Base-by-base conservation (phyloP, 2,888 invertebrate genomes). In the Lymantria dispar region DNA sequence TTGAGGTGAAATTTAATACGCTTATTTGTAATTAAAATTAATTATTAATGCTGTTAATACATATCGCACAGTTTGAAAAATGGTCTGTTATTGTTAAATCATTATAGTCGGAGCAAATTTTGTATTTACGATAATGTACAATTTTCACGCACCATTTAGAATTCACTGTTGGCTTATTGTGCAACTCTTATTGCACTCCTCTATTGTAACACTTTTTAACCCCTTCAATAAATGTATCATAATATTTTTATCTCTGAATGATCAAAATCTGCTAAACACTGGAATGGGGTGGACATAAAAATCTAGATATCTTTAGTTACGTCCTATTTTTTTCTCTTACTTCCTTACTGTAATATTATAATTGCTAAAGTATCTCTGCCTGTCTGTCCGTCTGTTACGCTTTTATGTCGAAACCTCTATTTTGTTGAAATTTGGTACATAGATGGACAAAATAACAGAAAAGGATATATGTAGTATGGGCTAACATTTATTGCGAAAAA, bases 101-200 rank as follows among this genome's bases (percentile, higher is more conserved):
- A 43, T 73, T 81, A 79, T 78, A 73, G 68, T 52, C 50, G 69
- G 70, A 76, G 68, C 68, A 59, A 52, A 48, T 60, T 59, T 62
- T 78, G 80, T 85, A 85, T 87, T 85, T 84, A 87, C 80, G 83
- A 83, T 82, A 76, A 84, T 74, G 75, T 68, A 69, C 64, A 71
- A 80, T 85, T 84, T 83, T 80, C 76, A 85, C 78, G 80, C 68
- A 55, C 76, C 78, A 86, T 86, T 85, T 76, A 80, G 65, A 75
- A 71, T 74, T 62, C 60, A 66, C 64, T 70, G 62, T 72, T 65
- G 74, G 73, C 69, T 74, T 77, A 72, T 63, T 76, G 67, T 66
- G 60, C 68, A 60, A 60, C 45, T 43, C 40, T 50, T 52, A 56
- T 41, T 50, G 62, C 50, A 50, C 39, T 42, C 48, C 39, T 51